Evolutionary conservation across 2,888 invertebrate genomes (phyloP), one percentile per base, ranked within the genome.

Genomic region (Melieria crassipennis): DNA sequence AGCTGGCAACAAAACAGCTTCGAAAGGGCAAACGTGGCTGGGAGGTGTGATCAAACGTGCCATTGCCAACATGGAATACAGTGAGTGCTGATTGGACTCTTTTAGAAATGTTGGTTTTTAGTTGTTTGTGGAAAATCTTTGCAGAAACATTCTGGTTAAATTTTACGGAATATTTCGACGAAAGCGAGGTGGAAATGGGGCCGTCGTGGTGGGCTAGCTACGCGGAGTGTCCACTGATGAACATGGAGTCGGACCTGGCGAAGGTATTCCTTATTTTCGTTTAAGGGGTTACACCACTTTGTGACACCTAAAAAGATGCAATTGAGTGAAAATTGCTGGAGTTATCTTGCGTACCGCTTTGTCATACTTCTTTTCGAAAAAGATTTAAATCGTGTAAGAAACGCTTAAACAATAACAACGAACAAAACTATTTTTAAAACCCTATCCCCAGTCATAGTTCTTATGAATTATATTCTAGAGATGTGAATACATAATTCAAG

Each of bases 91-190:
- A 10, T 5, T 4, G 1, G 11, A 6, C 11, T n/a, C 56, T 13
- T 30, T 30, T 30, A 7, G 7, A 47, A 42, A 43, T 7, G 5
- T 43, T 1, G 11, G 16, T 3, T 43, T 3, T 46, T 6, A 55
- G 45, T 5, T n/a, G 46, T 5, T 65, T 11, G 16, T 45, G 56
- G 4, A 16, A 11, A 30, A 11, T 11, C 5, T 48, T 71, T 63
- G 4, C 65, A 86, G 86, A 85, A 79, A 84, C 85, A 3, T 86
- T 83, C 78, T 87, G 86, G 86, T 76, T 83, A 0, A 87, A 87
- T 73, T 80, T 83, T 9, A 86, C 86, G 30, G 85, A 86, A 7
- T 85, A 82, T 62, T 79, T 83, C 48, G 84, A 82, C 75, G 79
- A 83, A 1, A 79, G 77, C 13, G 83, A 83, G 56, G 78, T 82